Conservation (phyloP, 1,140 invertebrate species). For the Drosophila paulistorum region DNA sequence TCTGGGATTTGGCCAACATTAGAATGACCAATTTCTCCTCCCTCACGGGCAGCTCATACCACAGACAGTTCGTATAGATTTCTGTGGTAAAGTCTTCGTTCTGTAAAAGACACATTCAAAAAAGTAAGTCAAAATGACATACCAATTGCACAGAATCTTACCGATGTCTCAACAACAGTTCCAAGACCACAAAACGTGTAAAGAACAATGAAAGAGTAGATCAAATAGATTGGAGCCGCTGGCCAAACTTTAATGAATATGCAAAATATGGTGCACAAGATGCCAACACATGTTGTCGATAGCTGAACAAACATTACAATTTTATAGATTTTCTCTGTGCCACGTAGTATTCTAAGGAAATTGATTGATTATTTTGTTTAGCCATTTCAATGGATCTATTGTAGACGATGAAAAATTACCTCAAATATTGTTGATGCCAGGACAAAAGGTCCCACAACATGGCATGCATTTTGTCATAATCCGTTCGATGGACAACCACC, state of each 20-base stretch:
- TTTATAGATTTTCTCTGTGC: slow-evolving; percentile 48
- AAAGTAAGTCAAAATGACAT: not conserved
- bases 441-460: slow-evolving; percentile 44
- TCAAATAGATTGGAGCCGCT: slow-evolving; percentile 49
- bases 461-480: not conserved
- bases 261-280: slow-evolving; percentile 61
- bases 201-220: slow-evolving; percentile 40
- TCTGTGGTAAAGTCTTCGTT: slow-evolving; percentile 42
- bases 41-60: slow-evolving; percentile 55
- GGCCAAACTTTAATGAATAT: slow-evolving; percentile 60
- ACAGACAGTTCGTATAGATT: slow-evolving; percentile 57
- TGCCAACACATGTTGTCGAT: slow-evolving; percentile 25
- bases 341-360: slow-evolving; percentile 36
- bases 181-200: slow-evolving; percentile 59
- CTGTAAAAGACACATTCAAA: slow-evolving; percentile 17
- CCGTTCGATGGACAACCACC: not conserved
- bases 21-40: slow-evolving; percentile 58
- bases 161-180: slow-evolving; percentile 58
- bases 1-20: slow-evolving; percentile 66
- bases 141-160: not conserved
- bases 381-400: too few relatives aligned
- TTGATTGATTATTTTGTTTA: too few relatives aligned
- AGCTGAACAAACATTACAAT: slow-evolving; percentile 57
- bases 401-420: not conserved
- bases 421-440: slow-evolving; percentile 62